Evolutionary conservation across 2,888 invertebrate genomes (phyloP).

Genomic region (Rhagonycha lutea): DNA sequence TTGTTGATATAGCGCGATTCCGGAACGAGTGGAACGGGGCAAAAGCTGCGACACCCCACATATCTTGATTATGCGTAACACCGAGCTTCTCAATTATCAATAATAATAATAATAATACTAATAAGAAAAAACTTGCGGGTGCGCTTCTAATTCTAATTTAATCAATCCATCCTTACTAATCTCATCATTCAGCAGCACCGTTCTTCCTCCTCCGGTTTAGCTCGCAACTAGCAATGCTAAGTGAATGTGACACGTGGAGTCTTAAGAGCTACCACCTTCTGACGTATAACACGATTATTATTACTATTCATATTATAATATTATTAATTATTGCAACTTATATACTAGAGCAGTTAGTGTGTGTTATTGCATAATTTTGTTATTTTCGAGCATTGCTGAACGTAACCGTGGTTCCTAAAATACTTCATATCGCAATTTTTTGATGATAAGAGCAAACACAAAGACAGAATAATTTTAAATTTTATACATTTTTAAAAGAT

Average conservation of each 20-base stretch:
- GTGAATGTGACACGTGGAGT: slow-evolving; percentile 55
- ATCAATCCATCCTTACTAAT: slow-evolving; percentile 16
- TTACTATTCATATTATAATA: slow-evolving; percentile 57
- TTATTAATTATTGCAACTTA: slow-evolving; percentile 46
- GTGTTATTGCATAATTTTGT: slow-evolving; percentile 46
- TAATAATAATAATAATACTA: neutral
- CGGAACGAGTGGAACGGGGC: slow-evolving; percentile 34
- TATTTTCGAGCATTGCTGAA: slow-evolving; percentile 48
- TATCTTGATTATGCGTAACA: slow-evolving; percentile 18
- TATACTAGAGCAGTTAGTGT: slow-evolving; percentile 52
- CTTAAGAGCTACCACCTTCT: slow-evolving; percentile 47
- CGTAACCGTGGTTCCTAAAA: slow-evolving; percentile 55
- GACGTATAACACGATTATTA: slow-evolving; percentile 59
- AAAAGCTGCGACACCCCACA: slow-evolving; percentile 27
- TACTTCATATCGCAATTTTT: slow-evolving; percentile 55
- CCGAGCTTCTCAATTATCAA: slow-evolving; percentile 16
- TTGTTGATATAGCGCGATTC: slow-evolving; percentile 60
- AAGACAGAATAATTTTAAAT: slow-evolving; percentile 12
- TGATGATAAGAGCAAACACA: slow-evolving; percentile 19
- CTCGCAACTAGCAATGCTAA: slow-evolving; percentile 53
- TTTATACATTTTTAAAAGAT: slow-evolving; percentile 39
- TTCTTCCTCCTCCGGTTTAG: slow-evolving; percentile 30
- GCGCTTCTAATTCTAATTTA: slow-evolving; percentile 10
- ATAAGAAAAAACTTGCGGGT: slow-evolving; percentile 14
- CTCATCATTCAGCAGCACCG: slow-evolving; percentile 26